Evolutionary conservation across 1,140 invertebrate genomes (phyloP).

Genomic region (Rhyzopertha dominica): DNA sequence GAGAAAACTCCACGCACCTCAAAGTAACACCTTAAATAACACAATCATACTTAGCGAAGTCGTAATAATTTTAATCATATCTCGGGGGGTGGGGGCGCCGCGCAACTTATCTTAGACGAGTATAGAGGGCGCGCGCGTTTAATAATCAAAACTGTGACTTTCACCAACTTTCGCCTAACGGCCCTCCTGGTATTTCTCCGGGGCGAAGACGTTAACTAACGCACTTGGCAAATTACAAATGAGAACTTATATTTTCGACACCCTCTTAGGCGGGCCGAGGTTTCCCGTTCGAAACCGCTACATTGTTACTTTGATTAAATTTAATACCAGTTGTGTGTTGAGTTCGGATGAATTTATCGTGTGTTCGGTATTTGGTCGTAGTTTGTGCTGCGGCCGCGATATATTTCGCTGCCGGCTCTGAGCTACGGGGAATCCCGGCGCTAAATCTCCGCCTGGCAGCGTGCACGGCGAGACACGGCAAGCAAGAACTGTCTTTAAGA

Average conservation of each 20-base stretch:
- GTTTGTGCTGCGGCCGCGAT: too few relatives aligned
- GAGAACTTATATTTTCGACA: slow-evolving; percentile 37
- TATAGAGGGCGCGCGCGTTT: slow-evolving; percentile 22
- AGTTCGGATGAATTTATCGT: slow-evolving; percentile 21
- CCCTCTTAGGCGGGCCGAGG: slow-evolving; percentile 25
- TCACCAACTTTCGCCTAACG: slow-evolving; percentile 34
- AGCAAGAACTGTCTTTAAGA: too few relatives aligned
- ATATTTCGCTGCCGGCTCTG: too few relatives aligned
- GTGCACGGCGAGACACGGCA: too few relatives aligned
- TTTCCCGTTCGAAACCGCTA: slow-evolving; percentile 27
- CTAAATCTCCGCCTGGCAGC: too few relatives aligned
- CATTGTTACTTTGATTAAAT: slow-evolving; percentile 33
- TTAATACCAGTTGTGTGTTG: slow-evolving; percentile 26
- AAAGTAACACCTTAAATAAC: slow-evolving; percentile 31
- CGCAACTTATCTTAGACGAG: slow-evolving; percentile 18
- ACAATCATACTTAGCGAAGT: slow-evolving; percentile 31
- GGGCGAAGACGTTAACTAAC: slow-evolving; percentile 34
- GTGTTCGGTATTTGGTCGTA: slow-evolving; percentile 19
- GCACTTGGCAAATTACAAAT: slow-evolving; percentile 38
- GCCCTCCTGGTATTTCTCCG: slow-evolving; percentile 32
- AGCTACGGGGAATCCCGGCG: too few relatives aligned
- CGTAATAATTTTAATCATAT: slow-evolving; percentile 37
- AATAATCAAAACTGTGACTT: slow-evolving; percentile 37
- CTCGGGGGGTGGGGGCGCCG: background rate
- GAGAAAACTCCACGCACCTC: slow-evolving; percentile 19